Conservation (phyloP, 2,888 invertebrate species). For the Podotricha telesiphe region DNA sequence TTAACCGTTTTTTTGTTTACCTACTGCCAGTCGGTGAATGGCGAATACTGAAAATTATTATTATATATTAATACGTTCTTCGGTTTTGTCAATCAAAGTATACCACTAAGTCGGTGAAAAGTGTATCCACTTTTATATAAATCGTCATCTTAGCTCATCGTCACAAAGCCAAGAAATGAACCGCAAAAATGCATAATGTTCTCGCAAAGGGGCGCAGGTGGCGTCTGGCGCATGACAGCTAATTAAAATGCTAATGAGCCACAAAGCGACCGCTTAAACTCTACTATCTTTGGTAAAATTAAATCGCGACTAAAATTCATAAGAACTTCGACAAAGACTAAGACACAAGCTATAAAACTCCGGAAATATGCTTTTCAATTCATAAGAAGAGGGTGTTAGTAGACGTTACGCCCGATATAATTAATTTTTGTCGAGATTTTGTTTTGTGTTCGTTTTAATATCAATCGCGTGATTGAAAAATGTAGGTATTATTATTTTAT, state of each 20-base stretch:
- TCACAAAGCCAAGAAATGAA: constrained; percentile 43
- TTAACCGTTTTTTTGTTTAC: no score
- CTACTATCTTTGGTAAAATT: constrained; percentile 30
- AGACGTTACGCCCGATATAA: not conserved
- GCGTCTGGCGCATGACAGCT: constrained; percentile 57
- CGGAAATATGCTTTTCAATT: not conserved
- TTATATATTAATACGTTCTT: not conserved
- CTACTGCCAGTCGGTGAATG: no score
- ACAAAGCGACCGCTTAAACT: constrained; percentile 46
- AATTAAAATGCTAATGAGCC: constrained; percentile 80
- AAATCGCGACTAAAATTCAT: constrained; percentile 37
- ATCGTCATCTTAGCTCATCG: constrained; percentile 32
- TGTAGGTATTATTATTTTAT: no score
- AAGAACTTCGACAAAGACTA: constrained; percentile 20
- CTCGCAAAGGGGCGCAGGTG: constrained; percentile 47
- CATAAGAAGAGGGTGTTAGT: not conserved
- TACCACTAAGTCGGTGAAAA: not conserved
- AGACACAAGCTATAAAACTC: not conserved
- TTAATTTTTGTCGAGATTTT: not conserved
- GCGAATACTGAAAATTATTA: no score
- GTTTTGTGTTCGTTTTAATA: not conserved
- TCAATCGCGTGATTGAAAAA: not conserved
- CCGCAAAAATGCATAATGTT: constrained; percentile 44
- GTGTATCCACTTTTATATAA: constrained; percentile 1
- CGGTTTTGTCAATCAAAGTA: not conserved